phyloP scores from a whole-genome alignment of 2,113 vertebrate species.

The Sapajus apella region DNA sequence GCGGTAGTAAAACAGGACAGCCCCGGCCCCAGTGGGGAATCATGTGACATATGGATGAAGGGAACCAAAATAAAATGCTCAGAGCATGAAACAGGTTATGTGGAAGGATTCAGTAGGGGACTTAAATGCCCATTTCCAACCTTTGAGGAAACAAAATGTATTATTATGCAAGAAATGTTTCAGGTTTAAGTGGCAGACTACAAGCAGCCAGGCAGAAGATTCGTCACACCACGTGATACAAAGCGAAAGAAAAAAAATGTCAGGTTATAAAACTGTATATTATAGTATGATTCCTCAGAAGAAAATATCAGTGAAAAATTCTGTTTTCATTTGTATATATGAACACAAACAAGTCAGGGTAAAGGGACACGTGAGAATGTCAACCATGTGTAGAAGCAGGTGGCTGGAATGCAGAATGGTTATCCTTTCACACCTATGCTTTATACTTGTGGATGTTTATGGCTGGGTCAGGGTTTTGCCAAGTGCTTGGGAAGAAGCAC shows the following conservation, averaged over 20 bases:
- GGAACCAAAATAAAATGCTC: not conserved
- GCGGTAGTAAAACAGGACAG: not conserved
- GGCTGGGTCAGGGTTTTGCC: not conserved
- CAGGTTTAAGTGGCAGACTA: not conserved
- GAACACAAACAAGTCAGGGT: not conserved
- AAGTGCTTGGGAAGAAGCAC: not conserved
- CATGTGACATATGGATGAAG: not conserved
- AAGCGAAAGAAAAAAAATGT: not conserved
- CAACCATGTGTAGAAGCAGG: not conserved
- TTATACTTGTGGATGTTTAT: not conserved
- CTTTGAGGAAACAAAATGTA: not conserved
- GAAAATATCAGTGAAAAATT: not conserved
- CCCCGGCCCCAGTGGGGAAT: not conserved
- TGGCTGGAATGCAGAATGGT: not conserved
- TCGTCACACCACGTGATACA: not conserved
- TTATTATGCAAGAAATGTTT: not conserved
- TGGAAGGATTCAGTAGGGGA: not conserved
- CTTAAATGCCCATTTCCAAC: not conserved
- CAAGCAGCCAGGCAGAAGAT: not conserved
- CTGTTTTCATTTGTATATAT: not conserved
- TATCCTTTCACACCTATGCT: not conserved
- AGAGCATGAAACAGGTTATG: not conserved
- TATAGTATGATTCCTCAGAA: not conserved
- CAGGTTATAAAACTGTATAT: not conserved
- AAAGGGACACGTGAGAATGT: not conserved